Evolutionary conservation across 2,888 invertebrate species (phyloP).

Genomic region (Eristalinus aeneus): DNA sequence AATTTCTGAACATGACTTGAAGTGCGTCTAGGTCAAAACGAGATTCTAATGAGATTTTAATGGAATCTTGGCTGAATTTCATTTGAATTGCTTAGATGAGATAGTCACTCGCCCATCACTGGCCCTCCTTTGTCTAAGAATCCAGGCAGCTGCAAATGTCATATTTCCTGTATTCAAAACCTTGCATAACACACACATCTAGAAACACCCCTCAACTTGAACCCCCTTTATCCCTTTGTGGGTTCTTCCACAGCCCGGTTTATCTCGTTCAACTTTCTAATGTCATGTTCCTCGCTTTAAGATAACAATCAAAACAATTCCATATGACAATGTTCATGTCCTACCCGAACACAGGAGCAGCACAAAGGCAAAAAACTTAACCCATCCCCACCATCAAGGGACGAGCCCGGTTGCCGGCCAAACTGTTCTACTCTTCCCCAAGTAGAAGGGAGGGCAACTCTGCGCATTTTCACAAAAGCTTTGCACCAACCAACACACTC

Average conservation of each 20-base stretch:
- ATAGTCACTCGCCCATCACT: neutral
- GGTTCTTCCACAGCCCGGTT: slow-evolving; percentile 32
- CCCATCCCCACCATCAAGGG: slow-evolving; percentile 6
- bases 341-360: slow-evolving; percentile 39
- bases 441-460: neutral
- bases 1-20: neutral
- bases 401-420: neutral
- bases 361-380: slow-evolving; percentile 11
- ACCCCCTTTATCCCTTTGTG: slow-evolving; percentile 41
- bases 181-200: neutral
- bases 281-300: slow-evolving; percentile 64
- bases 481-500: slow-evolving; percentile 2
- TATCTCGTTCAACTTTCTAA: slow-evolving; percentile 63
- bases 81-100: neutral
- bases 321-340: slow-evolving; percentile 63
- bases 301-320: slow-evolving; percentile 69
- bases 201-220: neutral
- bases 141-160: neutral
- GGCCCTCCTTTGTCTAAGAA: neutral
- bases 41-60: neutral
- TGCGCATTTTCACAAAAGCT: slow-evolving; percentile 4
- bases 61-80: neutral
- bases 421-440: neutral
- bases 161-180: neutral
- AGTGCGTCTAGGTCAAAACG: neutral